Base-by-base conservation (phyloP, 1,140 invertebrate genomes). In the Teleogryllus occipitalis region DNA sequence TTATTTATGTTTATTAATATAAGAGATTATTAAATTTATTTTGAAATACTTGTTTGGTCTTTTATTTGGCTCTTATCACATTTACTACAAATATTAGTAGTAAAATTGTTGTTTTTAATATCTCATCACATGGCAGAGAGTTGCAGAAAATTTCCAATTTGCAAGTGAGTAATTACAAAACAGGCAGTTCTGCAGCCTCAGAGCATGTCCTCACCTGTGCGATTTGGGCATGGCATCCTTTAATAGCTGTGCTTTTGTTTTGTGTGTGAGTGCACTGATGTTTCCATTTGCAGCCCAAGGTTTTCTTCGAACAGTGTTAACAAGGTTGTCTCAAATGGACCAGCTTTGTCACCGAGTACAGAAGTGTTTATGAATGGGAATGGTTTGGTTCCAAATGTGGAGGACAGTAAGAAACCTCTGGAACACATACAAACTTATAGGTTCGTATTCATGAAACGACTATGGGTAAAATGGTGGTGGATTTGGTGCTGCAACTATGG, bases 371-470 rank as follows among this genome's bases (percentile, higher is more conserved):
- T 75, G 72, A 81, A 81, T 77, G 80, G 80, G 49, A 80, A 80
- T 78, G 76, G 75, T 80, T 72, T 80, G 27, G 54, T 77, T 54
- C 79, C 79, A 72, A 76, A 72, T 74, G 72, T 73, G 15, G 91
- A 92, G 77, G 92, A 93, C 84, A 91, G 92, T 84, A 90, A 89
- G 85, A 92, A 91, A 86, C 87, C 88, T 78, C 88, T 93, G 82
- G 90, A 89, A 84, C 93, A 93, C 87, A 92, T 94, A 84, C 93
- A 95, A 89, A 95, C 94, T 48, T 95, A 95, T 88, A 94, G 92
- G 93, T 94, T 89, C 86, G 84, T 85, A 76, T 79, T 7, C 6
- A 21, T 14, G n/a, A 10, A 75, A 14, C 22, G 22, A 14, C 22
- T 39, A 10, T 75, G 75, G 46, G 22, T 47, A 75, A 39, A 47